These are phyloP conservation scores for Zaprionus taronus DNA, from an alignment of 1,140 invertebrate species.

Conservation along the genomic window DNA sequence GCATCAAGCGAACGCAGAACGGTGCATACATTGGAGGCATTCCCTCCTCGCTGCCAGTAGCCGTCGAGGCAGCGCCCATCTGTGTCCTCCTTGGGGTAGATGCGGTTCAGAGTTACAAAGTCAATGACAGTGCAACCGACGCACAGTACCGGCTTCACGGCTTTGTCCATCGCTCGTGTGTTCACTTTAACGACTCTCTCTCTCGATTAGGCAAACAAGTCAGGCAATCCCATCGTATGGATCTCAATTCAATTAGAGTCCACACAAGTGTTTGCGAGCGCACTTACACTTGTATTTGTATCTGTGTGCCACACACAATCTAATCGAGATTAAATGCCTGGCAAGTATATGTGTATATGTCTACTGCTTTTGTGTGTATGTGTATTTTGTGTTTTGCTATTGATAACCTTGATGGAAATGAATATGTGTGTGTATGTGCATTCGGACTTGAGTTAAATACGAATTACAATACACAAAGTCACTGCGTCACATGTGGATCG, in stretches of 20 bases:
- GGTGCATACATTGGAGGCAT: slow-evolving; percentile 89
- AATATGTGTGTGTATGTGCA: background rate
- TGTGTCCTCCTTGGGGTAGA: slow-evolving; percentile 86
- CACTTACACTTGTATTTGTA: background rate
- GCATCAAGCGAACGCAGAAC: slow-evolving; percentile 87
- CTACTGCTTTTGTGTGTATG: background rate
- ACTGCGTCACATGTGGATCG: background rate
- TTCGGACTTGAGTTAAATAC: slow-evolving; percentile 2
- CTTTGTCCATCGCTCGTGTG: slow-evolving; percentile 32
- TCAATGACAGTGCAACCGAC: slow-evolving; percentile 86
- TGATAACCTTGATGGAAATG: background rate
- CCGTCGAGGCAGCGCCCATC: slow-evolving; percentile 86
- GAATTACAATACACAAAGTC: background rate
- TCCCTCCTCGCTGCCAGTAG: slow-evolving; percentile 89
- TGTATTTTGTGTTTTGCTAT: background rate
- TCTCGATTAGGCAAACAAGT: slow-evolving; percentile 10
- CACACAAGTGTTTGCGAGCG: slow-evolving; percentile 7
- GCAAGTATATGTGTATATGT: background rate
- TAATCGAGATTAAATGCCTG: slow-evolving; percentile 28
- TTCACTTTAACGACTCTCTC: slow-evolving; percentile 4
- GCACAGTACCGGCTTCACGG: slow-evolving; percentile 65
- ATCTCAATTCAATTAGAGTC: slow-evolving; percentile 30
- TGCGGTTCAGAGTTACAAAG: slow-evolving; percentile 85
- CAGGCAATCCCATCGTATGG: slow-evolving; percentile 12
- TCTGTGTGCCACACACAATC: slow-evolving; percentile 27